Evolutionary conservation across 2,888 invertebrate species (phyloP).

Genomic region (Apamea epomidion): DNA sequence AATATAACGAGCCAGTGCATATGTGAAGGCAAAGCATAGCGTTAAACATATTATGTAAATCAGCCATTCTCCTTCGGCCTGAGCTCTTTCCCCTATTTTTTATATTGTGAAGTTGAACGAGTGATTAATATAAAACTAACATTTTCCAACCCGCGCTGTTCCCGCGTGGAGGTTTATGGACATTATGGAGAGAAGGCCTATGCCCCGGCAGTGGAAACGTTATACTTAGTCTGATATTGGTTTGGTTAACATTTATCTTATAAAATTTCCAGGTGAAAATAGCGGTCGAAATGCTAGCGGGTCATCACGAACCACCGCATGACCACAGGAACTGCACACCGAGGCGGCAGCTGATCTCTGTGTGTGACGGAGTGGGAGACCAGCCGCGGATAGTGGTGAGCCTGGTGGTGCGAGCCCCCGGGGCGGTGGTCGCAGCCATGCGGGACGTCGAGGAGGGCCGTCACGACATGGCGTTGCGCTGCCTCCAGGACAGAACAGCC

Average conservation of each 20-base stretch:
- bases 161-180: too few species aligned
- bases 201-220: background rate
- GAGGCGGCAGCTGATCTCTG: constrained; percentile 12
- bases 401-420: background rate
- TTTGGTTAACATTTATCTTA: background rate
- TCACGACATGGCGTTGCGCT: background rate
- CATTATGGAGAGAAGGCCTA: background rate
- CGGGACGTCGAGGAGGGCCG: constrained; percentile 4
- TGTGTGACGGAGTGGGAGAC: background rate
- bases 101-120: background rate
- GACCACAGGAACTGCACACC: background rate
- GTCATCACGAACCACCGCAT: background rate
- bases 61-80: too few species aligned
- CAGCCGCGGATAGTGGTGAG: background rate
- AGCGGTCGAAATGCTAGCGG: background rate
- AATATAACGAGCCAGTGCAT: background rate
- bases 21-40: too few species aligned
- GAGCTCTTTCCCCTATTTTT: background rate
- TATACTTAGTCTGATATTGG: background rate
- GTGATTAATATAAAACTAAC: background rate
- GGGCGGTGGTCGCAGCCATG: background rate
- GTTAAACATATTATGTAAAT: background rate
- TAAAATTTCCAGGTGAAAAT: background rate
- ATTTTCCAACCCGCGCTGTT: background rate
- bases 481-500: constrained; percentile 3